Base-by-base conservation (phyloP, 53 echinoderm and acorn worm species). In the Echinometra lucunter region DNA sequence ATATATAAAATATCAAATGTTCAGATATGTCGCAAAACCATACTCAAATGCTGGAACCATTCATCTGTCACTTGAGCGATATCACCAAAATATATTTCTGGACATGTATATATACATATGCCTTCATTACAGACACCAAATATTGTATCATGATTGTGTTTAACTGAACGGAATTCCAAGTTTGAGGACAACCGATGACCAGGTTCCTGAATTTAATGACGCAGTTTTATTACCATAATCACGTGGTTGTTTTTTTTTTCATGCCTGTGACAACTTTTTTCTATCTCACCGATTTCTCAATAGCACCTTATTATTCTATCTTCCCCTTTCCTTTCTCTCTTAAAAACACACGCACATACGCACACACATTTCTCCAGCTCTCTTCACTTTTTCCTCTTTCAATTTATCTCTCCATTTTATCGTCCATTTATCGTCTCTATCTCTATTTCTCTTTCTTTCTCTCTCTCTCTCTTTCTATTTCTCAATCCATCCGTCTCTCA, bases 201-300 rank as follows among this genome's bases (percentile, higher is more conserved):
- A 81, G 42, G 81, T 72, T 72, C 72, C 72, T 72, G 72, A 72
- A 81, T 81, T 81, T 44, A 81, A 81, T 23, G 81, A 81, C 81
- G 81, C 81, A 81, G 23, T 81, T 44, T 81, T 44, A 72, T 72
- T 13, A n/a, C n/a, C n/a, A n/a, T n/a, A n/a, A 35, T 72, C 72
- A 72, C 72, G 72, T 72, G 72, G 72, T n/a, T 2, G 13, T 15
- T n/a, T n/a, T 13, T 11, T 12, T 2, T 72, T 32, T 35, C 53
- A 13, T 53, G 10, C 35, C 35, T 72, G 13, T 30, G 63, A 63
- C 23, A 25, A 23, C 1, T 63, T 63, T 6, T 63, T 63, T 63
- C 63, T 63, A 63, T 63, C 63, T 23, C 63, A 63, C 63, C 25
- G 6, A 4, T 25, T 63, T 63, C 63, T 25, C 6, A 23, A 4